A percentile compares a stretch with the other conserved stretches of the same genome.
phyloP scores from a whole-genome alignment of 1,140 invertebrate genomes.

The Polyergus mexicanus region DNA sequence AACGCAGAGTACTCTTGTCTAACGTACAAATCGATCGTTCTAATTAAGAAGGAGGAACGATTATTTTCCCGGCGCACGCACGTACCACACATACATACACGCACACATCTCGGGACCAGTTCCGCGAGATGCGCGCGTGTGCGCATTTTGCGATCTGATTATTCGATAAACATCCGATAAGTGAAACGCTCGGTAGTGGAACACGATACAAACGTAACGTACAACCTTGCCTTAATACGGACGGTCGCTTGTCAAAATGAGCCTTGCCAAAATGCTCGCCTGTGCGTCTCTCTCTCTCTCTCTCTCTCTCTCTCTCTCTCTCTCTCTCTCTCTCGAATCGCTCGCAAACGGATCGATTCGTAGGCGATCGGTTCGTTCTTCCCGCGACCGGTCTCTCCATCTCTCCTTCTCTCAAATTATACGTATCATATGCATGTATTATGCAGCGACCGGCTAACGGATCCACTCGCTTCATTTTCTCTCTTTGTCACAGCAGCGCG shows the following conservation, averaged over 20 bases:
- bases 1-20: too few relatives aligned
- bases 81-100: too few relatives aligned
- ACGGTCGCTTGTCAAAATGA: slow-evolving; percentile 20
- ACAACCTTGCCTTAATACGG: slow-evolving; percentile 3
- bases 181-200: background rate
- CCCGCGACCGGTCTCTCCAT: slow-evolving; percentile 6
- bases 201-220: background rate
- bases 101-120: slow-evolving; percentile 37
- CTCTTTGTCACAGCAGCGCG: slow-evolving; percentile 44
- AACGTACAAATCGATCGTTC: slow-evolving; percentile 33
- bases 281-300: background rate
- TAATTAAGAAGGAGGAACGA: slow-evolving; percentile 30
- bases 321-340: background rate
- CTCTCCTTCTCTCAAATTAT: background rate
- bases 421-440: slow-evolving; percentile 4
- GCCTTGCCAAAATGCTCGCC: slow-evolving; percentile 1
- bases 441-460: slow-evolving; percentile 58
- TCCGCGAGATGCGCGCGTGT: background rate
- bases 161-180: slow-evolving; percentile 45
- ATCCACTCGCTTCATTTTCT: slow-evolving; percentile 42
- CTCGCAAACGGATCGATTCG: slow-evolving; percentile 28
- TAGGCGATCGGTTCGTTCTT: slow-evolving; percentile 22
- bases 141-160: slow-evolving; percentile 37
- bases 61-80: slow-evolving; percentile 13
- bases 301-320: background rate